Base-by-base conservation (phyloP, 2,113 vertebrate genomes). In the Brachypodius melanocephalos region DNA sequence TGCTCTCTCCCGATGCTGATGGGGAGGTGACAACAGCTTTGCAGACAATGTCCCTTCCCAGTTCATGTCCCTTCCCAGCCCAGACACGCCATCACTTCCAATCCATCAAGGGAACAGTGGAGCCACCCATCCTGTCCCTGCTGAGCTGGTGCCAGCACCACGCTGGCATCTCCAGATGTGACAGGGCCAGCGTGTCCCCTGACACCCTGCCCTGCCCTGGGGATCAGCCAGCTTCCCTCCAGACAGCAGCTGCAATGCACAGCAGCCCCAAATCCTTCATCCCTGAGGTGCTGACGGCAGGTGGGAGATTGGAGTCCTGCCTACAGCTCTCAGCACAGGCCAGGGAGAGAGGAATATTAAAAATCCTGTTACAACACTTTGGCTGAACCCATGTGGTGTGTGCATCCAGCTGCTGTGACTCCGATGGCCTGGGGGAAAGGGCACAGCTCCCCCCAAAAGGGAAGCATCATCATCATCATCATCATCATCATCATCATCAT, bases 71-170 rank as follows among this genome's bases (percentile, higher is more conserved):
- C 68, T 61, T 43, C 63, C 79, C 38, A 28, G 40, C 49, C 78
- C 79, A 48, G 77, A n/a, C 6, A 3, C 54, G 46, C 45, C 59
- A 42, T 19, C 62, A 4, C 34, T n/a, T 36, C 72, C 68, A 59
- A 2, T 4, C 68, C 1, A 17, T 67, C 10, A 4, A 15, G 38
- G 49, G 68, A 66, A 42, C 34, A 38, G 0, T 12, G 7, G 34
- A 31, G 86, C 63, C 68, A 67, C 61, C 79, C 22, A 5, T 15
- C 46, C 12, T 1, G 20, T 2, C 16, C 34, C 80, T 52, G 46
- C 51, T 42, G 62, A 34, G 42, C 51, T 21, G 45, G 10, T 75
- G 90, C 85, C 95, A 96, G 43, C 75, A 75, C 63, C 32, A 25
- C 2, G 1, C 5, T 34, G 59, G 31, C 42, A 78, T 11, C 75